These are phyloP conservation scores for Eudemis profundana DNA, from an alignment of 2,888 invertebrate genomes.

Conservation along the genomic window DNA sequence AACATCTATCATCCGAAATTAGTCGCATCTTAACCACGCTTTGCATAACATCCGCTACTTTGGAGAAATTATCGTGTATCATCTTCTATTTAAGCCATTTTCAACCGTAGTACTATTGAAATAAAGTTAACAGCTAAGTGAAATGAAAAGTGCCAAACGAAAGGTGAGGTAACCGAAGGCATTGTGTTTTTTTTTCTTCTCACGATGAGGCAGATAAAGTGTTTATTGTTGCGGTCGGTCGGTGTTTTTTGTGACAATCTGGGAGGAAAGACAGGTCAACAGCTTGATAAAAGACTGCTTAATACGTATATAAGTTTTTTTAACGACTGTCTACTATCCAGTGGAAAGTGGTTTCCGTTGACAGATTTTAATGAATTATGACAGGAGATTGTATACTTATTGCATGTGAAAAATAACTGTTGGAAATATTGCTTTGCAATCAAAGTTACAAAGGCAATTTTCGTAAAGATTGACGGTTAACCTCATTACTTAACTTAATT, in stretches of 20 bases:
- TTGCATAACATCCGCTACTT: constrained; percentile 43
- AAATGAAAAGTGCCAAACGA: constrained; percentile 44
- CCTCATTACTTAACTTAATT: no score
- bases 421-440: neutral
- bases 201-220: constrained; percentile 49
- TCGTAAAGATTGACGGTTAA: neutral
- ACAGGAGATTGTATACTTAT: constrained; percentile 5
- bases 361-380: constrained; percentile 2
- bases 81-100: constrained; percentile 23
- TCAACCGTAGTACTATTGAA: constrained; percentile 17
- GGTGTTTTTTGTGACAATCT: constrained; percentile 40
- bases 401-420: neutral
- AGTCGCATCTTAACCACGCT: constrained; percentile 31
- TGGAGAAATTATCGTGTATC: constrained; percentile 41
- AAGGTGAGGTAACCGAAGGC: constrained; percentile 48
- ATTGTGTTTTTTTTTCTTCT: constrained; percentile 49
- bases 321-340: neutral
- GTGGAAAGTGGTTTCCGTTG: constrained; percentile 12
- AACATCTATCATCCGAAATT: constrained; percentile 31
- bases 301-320: constrained; percentile 4
- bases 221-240: constrained; percentile 44
- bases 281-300: constrained; percentile 19
- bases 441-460: neutral
- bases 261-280: constrained; percentile 42
- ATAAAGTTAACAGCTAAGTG: constrained; percentile 28